A percentile compares a stretch with the other conserved stretches of the same genome.
Conservation (phyloP, 1,140 invertebrate genomes). For the Paramacrobiotus metropolitanus region DNA sequence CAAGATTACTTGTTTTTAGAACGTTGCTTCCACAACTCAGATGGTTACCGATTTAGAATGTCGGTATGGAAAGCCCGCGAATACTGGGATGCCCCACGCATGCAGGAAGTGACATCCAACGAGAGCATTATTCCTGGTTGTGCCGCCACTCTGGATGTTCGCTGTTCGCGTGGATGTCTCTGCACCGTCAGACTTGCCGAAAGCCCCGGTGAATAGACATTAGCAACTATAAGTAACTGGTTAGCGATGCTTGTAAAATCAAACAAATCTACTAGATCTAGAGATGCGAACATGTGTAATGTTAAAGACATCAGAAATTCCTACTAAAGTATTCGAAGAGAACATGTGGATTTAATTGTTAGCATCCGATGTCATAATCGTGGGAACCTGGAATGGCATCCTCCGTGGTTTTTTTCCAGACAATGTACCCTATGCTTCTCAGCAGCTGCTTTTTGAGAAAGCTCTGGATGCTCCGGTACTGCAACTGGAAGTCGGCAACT, state of each 20-base stretch:
- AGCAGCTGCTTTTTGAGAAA: not conserved
- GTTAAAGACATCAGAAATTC: not conserved
- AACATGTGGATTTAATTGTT: not conserved
- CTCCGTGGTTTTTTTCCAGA: not conserved
- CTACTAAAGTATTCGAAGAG: not conserved
- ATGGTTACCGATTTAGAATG: no score
- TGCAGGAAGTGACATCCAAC: not conserved
- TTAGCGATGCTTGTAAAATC: not conserved
- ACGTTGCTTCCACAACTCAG: no score
- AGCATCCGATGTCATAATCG: not conserved
- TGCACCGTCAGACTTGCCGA: not conserved
- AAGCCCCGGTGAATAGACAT: not conserved
- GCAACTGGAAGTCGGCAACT: not conserved
- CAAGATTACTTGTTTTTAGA: no score
- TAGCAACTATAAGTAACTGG: not conserved
- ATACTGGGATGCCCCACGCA: not conserved
- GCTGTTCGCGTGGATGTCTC: not conserved
- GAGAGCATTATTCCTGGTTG: not conserved
- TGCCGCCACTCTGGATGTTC: not conserved
- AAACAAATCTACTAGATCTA: not conserved
- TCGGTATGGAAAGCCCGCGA: conserved; percentile 3
- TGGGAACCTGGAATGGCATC: not conserved
- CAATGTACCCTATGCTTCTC: not conserved
- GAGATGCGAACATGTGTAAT: not conserved
- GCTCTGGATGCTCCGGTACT: not conserved